These are phyloP conservation scores for Lepus europaeus DNA, from an alignment of 2,113 vertebrate species.

Conservation along the genomic window DNA sequence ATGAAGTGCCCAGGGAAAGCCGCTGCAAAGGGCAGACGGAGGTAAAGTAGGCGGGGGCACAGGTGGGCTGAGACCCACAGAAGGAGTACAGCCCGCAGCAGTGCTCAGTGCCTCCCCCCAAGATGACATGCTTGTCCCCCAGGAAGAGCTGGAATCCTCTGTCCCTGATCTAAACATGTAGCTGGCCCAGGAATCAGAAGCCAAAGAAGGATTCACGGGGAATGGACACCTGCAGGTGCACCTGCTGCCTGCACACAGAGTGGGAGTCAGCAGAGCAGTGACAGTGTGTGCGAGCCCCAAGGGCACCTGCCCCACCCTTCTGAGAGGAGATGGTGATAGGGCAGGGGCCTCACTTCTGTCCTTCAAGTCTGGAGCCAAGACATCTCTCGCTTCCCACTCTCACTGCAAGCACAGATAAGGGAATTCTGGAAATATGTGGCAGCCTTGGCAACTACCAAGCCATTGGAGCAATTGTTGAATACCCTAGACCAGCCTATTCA, in stretches of 20 bases:
- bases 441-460: background rate
- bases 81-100: background rate
- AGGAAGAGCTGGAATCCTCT: background rate
- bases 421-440: background rate
- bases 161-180: background rate
- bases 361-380: background rate
- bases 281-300: background rate
- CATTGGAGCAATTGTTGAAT: background rate
- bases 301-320: too few species aligned
- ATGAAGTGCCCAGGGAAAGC: too few species aligned
- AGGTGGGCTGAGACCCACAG: background rate
- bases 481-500: background rate
- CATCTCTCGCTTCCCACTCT: background rate
- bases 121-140: background rate
- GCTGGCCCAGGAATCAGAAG: background rate
- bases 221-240: too few species aligned
- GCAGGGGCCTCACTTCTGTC: background rate
- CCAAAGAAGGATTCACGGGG: background rate
- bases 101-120: background rate
- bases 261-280: background rate
- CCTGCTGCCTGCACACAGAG: too few species aligned
- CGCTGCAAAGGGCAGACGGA: background rate
- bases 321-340: background rate
- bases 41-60: too few species aligned
- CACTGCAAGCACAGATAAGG: background rate